phyloP scores from a whole-genome alignment of 2,888 invertebrate genomes.

The Parelbella ahira region DNA sequence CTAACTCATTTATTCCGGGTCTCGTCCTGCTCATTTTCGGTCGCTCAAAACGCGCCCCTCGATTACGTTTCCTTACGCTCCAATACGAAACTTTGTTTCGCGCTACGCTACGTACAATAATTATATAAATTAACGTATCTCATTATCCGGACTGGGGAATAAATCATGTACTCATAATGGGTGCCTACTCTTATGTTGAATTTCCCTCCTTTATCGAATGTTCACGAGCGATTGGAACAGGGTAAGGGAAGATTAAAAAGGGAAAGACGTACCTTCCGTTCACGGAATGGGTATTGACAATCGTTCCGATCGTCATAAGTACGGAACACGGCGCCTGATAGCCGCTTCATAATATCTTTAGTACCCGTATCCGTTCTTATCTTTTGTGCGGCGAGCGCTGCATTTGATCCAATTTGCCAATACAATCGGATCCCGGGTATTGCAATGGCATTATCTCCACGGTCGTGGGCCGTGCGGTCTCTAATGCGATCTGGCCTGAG shows the following conservation, averaged over 20 bases:
- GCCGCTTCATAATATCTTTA: constrained; percentile 63
- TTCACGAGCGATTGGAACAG: constrained; percentile 12
- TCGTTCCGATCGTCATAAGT: constrained; percentile 37
- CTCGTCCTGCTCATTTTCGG: constrained; percentile 28
- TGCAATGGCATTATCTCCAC: constrained; percentile 76
- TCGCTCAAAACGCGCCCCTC: constrained; percentile 28
- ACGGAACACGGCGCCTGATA: constrained; percentile 48
- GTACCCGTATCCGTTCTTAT: constrained; percentile 65
- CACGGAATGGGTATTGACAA: constrained; percentile 32
- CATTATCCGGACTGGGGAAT: constrained; percentile 24
- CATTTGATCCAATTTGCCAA: constrained; percentile 81
- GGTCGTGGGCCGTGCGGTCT: constrained; percentile 55
- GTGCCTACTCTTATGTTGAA: constrained; percentile 1
- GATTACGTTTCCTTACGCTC: constrained; percentile 29
- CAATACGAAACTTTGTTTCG: constrained; percentile 30
- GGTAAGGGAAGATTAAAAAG: constrained; percentile 16
- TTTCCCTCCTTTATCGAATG: constrained; percentile 15
- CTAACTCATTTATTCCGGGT: constrained; percentile 29
- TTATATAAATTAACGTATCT: constrained; percentile 26
- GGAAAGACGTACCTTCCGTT: constrained; percentile 8
- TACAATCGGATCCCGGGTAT: constrained; percentile 77
- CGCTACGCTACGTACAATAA: constrained; percentile 27
- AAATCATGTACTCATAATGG: constrained; percentile 18
- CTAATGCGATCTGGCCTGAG: constrained; percentile 65
- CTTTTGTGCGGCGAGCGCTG: constrained; percentile 75